phyloP scores from a whole-genome alignment of 2,113 vertebrate genomes.

The Trematomus loennbergii region DNA sequence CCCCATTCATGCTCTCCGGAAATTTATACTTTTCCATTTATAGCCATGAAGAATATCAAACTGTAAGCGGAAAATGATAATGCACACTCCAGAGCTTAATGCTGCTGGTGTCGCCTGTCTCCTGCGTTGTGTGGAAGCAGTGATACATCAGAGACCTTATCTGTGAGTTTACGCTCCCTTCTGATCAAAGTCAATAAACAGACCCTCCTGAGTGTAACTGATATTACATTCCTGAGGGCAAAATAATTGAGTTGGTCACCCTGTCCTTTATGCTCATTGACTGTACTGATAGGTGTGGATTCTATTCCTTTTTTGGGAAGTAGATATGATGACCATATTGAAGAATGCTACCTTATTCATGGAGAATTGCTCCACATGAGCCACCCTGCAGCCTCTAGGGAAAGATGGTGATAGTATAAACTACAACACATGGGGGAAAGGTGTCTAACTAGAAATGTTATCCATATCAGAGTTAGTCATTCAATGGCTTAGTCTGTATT shows the following conservation, averaged over 20 bases:
- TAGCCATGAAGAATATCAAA: slow-evolving; percentile 68
- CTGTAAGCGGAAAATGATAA: slow-evolving; percentile 56
- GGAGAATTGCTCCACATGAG: slow-evolving; percentile 58
- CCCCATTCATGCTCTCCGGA: slow-evolving; percentile 46
- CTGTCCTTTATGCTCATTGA: slow-evolving; percentile 44
- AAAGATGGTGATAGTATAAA: slow-evolving; percentile 42
- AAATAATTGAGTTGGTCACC: slow-evolving; percentile 39
- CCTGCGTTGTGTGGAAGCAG: slow-evolving; percentile 31
- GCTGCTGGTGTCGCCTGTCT: slow-evolving; percentile 43
- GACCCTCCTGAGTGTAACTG: slow-evolving; percentile 12
- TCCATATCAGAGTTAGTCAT: slow-evolving; percentile 26
- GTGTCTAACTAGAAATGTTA: slow-evolving; percentile 36
- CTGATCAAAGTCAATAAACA: slow-evolving; percentile 46
- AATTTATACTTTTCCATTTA: slow-evolving; percentile 65
- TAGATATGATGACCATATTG: slow-evolving; percentile 48
- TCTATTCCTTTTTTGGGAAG: slow-evolving; percentile 22
- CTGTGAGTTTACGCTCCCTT: slow-evolving; percentile 25
- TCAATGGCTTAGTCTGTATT: slow-evolving; percentile 30
- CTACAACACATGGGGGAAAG: slow-evolving; percentile 1
- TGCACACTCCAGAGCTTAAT: slow-evolving; percentile 49
- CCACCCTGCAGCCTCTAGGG: slow-evolving; percentile 34
- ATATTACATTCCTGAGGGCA: slow-evolving; percentile 29
- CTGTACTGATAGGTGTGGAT: slow-evolving; percentile 37
- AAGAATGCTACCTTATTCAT: slow-evolving; percentile 63
- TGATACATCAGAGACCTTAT: slow-evolving; percentile 47